Percentiles rank a stretch among this genome's conserved stretches.
phyloP scores from a whole-genome alignment of 2,797 vertebrate genomes.

The Miichthys miiuy region DNA sequence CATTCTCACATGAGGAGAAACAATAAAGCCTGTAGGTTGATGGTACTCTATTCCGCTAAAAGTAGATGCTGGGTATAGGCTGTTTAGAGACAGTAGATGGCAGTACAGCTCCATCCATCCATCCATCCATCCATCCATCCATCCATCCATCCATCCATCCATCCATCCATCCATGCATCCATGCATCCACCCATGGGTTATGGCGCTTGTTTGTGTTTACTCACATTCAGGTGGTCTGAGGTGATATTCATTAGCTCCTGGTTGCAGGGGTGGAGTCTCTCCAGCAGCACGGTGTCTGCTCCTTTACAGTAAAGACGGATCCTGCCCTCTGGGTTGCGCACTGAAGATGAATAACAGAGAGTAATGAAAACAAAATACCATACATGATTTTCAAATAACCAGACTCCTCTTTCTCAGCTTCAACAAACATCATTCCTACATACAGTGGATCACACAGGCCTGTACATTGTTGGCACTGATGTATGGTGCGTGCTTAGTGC shows the following conservation, averaged over 20 bases:
- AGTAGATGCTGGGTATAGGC: background rate
- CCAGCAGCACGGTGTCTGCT: slow-evolving; percentile 93
- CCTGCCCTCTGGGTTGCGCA: slow-evolving; percentile 90
- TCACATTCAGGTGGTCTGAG: slow-evolving; percentile 93
- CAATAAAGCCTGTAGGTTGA: background rate
- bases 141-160: no score
- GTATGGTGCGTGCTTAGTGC: background rate
- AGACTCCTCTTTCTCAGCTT: background rate
- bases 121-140: no score
- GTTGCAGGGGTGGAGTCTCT: slow-evolving; percentile 88
- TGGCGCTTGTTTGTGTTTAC: slow-evolving; percentile 44
- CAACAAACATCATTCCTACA: background rate
- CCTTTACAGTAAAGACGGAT: slow-evolving; percentile 97
- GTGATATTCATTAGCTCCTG: slow-evolving; percentile 90
- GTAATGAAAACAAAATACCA: slow-evolving; percentile 9
- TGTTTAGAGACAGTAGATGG: slow-evolving; percentile 67
- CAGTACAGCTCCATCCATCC: slow-evolving; percentile 25
- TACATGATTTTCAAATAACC: slow-evolving; percentile 14
- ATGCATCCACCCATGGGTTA: background rate
- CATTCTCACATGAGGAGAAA: slow-evolving; percentile 5
- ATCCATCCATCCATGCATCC: no score
- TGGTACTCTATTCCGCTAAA: background rate
- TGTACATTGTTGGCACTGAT: background rate
- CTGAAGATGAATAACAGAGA: slow-evolving; percentile 69
- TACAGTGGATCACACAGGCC: background rate